Conservation (phyloP, 2,113 vertebrate species). For the Typhlomys cinereus region DNA sequence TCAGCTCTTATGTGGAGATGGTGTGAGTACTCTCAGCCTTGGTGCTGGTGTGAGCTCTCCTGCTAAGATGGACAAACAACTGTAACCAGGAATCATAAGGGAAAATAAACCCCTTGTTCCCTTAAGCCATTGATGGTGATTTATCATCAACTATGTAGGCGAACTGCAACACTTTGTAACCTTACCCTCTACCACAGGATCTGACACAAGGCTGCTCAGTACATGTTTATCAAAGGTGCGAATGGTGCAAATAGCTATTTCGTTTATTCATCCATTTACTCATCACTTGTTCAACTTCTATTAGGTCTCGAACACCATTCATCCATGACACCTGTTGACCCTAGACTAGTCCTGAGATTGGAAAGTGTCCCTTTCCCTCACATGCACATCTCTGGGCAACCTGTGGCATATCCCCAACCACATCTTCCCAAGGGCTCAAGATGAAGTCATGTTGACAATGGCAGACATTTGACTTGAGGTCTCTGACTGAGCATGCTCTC, state of each 20-base stretch:
- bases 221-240: no score
- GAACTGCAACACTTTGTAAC: no score
- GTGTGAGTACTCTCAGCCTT: no score
- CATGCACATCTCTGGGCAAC: neutral
- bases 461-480: neutral
- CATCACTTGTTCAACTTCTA: neutral
- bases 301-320: neutral
- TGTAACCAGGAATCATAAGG: no score
- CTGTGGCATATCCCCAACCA: neutral
- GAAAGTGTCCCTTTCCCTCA: neutral
- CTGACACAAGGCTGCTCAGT: no score
- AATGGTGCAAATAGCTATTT: neutral
- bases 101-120: no score
- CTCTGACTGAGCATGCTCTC: neutral
- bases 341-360: neutral
- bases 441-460: conserved; percentile 26
- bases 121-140: no score
- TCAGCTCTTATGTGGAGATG: no score
- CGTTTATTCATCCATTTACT: neutral
- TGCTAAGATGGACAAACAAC: no score
- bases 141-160: no score
- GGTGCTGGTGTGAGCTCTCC: no score
- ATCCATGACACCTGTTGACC: neutral
- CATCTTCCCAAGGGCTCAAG: neutral
- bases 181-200: neutral